A percentile compares a stretch with the other conserved stretches of the same genome.
phyloP scores from a whole-genome alignment of 2,797 vertebrate genomes.

The Macrochelys suwanniensis region DNA sequence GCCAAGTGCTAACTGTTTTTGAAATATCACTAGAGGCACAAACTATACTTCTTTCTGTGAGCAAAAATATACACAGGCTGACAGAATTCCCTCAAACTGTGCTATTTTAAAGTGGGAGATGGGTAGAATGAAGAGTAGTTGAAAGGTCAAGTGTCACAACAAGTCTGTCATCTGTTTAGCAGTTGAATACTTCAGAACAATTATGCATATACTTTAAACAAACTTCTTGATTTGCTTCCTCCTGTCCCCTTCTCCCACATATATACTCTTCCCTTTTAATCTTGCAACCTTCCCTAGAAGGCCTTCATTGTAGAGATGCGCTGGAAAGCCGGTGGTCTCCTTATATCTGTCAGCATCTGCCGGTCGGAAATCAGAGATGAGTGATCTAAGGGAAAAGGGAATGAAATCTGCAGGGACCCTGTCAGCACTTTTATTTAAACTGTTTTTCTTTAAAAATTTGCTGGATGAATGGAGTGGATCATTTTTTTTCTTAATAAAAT shows the following conservation, averaged over 20 bases:
- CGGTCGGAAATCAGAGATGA: conserved; percentile 28
- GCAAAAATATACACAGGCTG: conserved; percentile 53
- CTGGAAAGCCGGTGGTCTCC: conserved; percentile 61
- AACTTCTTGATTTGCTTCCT: conserved; percentile 61
- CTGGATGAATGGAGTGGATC: conserved; percentile 25
- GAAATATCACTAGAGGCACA: neutral
- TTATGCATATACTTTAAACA: conserved; percentile 49
- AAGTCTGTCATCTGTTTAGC: conserved; percentile 66
- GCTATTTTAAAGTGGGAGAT: conserved; percentile 50
- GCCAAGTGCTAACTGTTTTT: conserved; percentile 48
- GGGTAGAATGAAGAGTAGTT: conserved; percentile 46
- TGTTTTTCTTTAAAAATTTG: conserved; percentile 16
- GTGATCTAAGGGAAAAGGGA: conserved; percentile 50
- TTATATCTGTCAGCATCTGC: conserved; percentile 41
- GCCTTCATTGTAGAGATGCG: conserved; percentile 24
- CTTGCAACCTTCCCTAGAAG: conserved; percentile 56
- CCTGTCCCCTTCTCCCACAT: conserved; percentile 2
- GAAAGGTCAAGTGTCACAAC: conserved; percentile 73
- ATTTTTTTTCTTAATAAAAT: conserved; percentile 1
- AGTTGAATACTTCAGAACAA: conserved; percentile 73
- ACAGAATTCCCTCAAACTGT: conserved; percentile 59
- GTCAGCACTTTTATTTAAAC: conserved; percentile 39
- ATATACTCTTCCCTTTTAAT: conserved; percentile 55
- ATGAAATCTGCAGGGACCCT: conserved; percentile 11
- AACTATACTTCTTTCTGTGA: conserved; percentile 11